Evolutionary conservation across 2,888 invertebrate species (phyloP).

Genomic region (Melipona bicolor): DNA sequence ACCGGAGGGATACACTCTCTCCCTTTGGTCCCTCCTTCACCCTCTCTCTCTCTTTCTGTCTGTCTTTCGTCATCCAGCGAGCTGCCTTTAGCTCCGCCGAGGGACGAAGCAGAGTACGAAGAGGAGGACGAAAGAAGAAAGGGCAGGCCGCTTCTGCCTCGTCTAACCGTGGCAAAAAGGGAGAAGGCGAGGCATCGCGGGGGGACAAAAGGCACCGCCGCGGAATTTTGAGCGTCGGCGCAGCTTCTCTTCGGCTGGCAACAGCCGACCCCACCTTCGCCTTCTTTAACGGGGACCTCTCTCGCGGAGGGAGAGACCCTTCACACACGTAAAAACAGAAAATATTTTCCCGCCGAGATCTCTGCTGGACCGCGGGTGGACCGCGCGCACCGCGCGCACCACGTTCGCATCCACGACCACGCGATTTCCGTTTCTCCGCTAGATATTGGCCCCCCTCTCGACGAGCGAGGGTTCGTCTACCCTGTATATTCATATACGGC

Average conservation of each 20-base stretch:
- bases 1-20: too few relatives aligned
- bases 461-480: not conserved
- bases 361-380: constrained; percentile 31
- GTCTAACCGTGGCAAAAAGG: constrained; percentile 72
- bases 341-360: constrained; percentile 71
- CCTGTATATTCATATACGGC: not conserved
- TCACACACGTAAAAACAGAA: constrained; percentile 76
- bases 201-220: constrained; percentile 83
- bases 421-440: constrained; percentile 31
- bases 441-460: not conserved
- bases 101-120: constrained; percentile 33
- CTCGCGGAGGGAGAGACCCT: constrained; percentile 40
- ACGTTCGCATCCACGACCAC: constrained; percentile 26
- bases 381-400: constrained; percentile 37
- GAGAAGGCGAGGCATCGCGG: constrained; percentile 75
- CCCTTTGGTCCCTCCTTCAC: not conserved
- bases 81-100: constrained; percentile 33
- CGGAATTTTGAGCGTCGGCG: constrained; percentile 83
- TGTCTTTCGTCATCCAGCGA: constrained; percentile 37
- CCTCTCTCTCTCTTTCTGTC: not conserved
- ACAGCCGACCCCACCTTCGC: constrained; percentile 2
- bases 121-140: constrained; percentile 67
- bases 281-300: constrained; percentile 65
- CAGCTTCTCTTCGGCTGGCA: constrained; percentile 39
- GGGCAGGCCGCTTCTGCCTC: constrained; percentile 62